phyloP scores from a whole-genome alignment of 2,888 invertebrate species.

The Ophioninae sp. region DNA sequence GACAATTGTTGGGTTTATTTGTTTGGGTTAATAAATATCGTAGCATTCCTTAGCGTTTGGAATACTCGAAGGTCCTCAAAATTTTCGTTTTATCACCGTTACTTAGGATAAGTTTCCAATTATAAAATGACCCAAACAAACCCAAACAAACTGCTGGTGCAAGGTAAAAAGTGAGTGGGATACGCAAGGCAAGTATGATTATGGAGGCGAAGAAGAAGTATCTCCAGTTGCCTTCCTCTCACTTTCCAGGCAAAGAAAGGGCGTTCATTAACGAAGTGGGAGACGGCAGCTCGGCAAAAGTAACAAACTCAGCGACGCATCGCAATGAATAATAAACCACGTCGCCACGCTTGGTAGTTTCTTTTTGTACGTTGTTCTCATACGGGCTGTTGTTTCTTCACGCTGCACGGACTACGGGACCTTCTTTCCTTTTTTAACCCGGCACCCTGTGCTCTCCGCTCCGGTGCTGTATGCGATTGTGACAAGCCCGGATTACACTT shows the following conservation, averaged over 20 bases:
- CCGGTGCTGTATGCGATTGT: neutral
- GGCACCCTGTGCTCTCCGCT: neutral
- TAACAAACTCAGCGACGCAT: constrained; percentile 49
- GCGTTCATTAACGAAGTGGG: constrained; percentile 44
- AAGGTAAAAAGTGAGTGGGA: too few species aligned
- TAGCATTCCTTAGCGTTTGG: too few species aligned
- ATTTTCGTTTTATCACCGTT: too few species aligned
- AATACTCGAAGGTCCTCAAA: too few species aligned
- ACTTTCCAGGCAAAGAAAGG: neutral
- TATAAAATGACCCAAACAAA: too few species aligned
- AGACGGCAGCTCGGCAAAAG: constrained; percentile 2
- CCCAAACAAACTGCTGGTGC: too few species aligned
- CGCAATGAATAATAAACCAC: constrained; percentile 53
- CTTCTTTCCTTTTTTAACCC: constrained; percentile 7
- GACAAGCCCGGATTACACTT: neutral
- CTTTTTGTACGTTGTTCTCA: constrained; percentile 1
- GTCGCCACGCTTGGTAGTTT: constrained; percentile 27
- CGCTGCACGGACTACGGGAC: neutral
- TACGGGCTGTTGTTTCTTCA: constrained; percentile 1
- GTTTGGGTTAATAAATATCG: too few species aligned
- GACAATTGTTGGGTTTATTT: too few species aligned
- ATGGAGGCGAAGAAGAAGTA: too few species aligned
- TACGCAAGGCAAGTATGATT: too few species aligned
- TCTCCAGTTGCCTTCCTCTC: neutral
- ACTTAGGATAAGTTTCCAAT: too few species aligned